These are phyloP conservation scores for Aramus guarauna DNA, from an alignment of 2,113 vertebrate genomes.

Conservation along the genomic window DNA sequence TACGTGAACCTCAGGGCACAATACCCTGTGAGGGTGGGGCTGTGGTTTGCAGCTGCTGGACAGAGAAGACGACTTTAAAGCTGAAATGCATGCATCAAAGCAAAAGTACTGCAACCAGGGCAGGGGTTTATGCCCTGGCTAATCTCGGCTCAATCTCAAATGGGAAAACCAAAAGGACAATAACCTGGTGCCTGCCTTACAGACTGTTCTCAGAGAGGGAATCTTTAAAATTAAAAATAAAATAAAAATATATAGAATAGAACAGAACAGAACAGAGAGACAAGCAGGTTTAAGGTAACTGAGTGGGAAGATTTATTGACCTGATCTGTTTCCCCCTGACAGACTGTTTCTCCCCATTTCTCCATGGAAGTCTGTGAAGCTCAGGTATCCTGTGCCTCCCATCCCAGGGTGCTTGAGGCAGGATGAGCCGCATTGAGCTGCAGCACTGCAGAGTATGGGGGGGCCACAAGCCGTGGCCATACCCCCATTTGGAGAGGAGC, in stretches of 20 bases:
- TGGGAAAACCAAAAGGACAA: neutral
- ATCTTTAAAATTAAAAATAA: neutral
- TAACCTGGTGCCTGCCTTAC: neutral
- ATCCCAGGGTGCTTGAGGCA: neutral
- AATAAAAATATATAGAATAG: neutral
- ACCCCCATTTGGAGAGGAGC: neutral
- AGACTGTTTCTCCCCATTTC: neutral
- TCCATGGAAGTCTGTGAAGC: neutral
- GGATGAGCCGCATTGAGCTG: rapidly evolving
- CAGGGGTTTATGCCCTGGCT: neutral
- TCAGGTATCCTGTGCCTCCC: neutral
- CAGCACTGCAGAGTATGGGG: neutral
- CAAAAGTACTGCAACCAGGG: neutral
- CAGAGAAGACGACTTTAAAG: neutral
- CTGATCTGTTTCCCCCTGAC: neutral
- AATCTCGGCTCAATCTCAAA: neutral
- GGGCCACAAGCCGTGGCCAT: neutral
- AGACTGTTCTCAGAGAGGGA: neutral
- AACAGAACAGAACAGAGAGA: neutral
- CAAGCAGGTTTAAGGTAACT: neutral
- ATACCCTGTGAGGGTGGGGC: neutral
- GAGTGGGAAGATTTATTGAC: neutral
- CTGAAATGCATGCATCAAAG: neutral
- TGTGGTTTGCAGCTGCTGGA: neutral
- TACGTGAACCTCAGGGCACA: neutral